Percentiles rank a stretch among this genome's conserved stretches.
Evolutionary conservation across 2,113 vertebrate genomes (phyloP).

Genomic region (Podiceps cristatus): DNA sequence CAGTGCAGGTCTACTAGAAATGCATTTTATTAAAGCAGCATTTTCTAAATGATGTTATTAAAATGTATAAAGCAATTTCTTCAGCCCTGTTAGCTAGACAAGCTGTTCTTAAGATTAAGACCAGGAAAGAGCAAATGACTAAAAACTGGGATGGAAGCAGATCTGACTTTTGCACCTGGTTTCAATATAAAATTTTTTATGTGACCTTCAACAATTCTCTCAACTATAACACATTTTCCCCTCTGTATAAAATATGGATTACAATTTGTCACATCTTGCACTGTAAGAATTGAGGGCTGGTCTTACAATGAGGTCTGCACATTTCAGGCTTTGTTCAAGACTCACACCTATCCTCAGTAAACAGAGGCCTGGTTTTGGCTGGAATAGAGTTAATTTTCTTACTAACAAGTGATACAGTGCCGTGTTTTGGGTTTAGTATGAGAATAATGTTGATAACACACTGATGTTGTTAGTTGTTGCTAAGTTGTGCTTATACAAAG

Average conservation of each 20-base stretch:
- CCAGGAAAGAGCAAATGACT: background rate
- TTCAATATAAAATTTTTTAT: background rate
- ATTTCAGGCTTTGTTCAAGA: background rate
- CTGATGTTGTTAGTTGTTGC: too few relatives aligned
- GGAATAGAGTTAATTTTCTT: too few relatives aligned
- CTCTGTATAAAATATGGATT: background rate
- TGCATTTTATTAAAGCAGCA: background rate
- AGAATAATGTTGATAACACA: too few relatives aligned
- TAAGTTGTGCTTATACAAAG: too few relatives aligned
- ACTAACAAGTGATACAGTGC: too few relatives aligned
- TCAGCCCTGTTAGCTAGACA: background rate
- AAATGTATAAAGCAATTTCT: background rate
- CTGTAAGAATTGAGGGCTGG: background rate
- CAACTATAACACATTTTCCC: background rate
- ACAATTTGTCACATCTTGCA: background rate
- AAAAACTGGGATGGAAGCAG: background rate
- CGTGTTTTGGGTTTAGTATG: too few relatives aligned
- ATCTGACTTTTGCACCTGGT: background rate
- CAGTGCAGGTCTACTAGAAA: background rate
- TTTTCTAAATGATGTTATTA: background rate
- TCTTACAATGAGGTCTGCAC: background rate
- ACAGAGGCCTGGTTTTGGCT: too few relatives aligned
- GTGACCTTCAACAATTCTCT: background rate
- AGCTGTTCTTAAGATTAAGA: background rate
- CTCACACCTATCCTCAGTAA: background rate